phyloP scores from a whole-genome alignment of 2,113 vertebrate species.

The Lamprologus tigripictilis region DNA sequence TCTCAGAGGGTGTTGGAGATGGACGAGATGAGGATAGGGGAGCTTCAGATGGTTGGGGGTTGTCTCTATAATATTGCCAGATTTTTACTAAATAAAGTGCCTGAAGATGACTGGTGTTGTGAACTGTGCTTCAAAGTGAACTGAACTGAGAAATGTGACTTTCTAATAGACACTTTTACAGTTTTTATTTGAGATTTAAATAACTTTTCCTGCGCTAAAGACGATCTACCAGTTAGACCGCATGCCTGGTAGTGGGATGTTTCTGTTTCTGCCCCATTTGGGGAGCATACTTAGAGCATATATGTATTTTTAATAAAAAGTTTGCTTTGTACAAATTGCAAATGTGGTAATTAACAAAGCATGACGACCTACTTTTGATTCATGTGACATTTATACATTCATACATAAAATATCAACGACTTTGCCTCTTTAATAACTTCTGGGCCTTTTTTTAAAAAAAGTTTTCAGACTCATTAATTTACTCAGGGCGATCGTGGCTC shows the following conservation, averaged over 20 bases:
- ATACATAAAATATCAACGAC: background rate
- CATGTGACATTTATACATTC: background rate
- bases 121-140: background rate
- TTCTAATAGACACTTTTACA: background rate
- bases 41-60: background rate
- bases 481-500: no score
- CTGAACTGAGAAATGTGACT: background rate
- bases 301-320: background rate
- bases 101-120: background rate
- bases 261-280: background rate
- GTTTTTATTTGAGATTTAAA: background rate
- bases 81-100: background rate
- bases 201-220: background rate
- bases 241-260: background rate
- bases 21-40: background rate
- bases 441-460: background rate
- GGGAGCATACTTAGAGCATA: background rate
- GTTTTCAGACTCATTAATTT: background rate
- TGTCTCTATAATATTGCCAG: background rate
- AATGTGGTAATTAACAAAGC: background rate
- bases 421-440: background rate
- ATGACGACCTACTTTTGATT: background rate
- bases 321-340: background rate
- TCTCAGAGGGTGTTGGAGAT: background rate
- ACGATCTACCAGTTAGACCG: background rate